Evolutionary conservation across 2,888 invertebrate genomes (phyloP).

Genomic region (Metalampra italica): DNA sequence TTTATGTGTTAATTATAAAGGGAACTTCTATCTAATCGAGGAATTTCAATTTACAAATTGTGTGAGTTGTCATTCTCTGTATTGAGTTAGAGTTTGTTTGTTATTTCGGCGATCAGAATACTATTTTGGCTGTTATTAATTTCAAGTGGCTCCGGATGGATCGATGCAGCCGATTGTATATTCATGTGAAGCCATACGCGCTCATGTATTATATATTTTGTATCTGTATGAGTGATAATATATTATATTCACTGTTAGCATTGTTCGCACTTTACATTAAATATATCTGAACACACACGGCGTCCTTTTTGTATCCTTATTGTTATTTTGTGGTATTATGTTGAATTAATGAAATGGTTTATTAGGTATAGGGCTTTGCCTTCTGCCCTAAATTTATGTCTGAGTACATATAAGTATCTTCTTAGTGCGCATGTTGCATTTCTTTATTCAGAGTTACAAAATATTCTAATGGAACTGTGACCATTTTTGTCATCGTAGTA

Average conservation of each 20-base stretch:
- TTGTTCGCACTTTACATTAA: no score
- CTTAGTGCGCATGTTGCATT: no score
- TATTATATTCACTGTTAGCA: not conserved
- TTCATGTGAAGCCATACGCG: conserved; percentile 1
- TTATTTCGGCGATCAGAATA: conserved; percentile 46
- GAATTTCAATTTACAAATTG: conserved; percentile 30
- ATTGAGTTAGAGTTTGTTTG: conserved; percentile 22
- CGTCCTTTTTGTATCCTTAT: no score
- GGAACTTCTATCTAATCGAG: conserved; percentile 16
- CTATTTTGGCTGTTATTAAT: conserved; percentile 55
- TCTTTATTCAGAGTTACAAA: no score
- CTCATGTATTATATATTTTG: not conserved
- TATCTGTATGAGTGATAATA: not conserved
- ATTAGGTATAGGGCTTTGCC: no score
- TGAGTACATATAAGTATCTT: no score
- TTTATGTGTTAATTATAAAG: conserved; percentile 74
- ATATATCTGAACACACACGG: no score
- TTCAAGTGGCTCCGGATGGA: conserved; percentile 44
- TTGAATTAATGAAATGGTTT: no score
- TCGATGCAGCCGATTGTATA: conserved; percentile 35
- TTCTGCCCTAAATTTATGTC: no score
- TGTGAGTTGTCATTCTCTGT: conserved; percentile 12
- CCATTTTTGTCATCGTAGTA: no score
- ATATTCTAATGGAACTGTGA: no score
- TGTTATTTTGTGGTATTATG: no score